Evolutionary conservation across 2,888 invertebrate species (phyloP).

Genomic region (Galeopsomyia nigrocyanea): DNA sequence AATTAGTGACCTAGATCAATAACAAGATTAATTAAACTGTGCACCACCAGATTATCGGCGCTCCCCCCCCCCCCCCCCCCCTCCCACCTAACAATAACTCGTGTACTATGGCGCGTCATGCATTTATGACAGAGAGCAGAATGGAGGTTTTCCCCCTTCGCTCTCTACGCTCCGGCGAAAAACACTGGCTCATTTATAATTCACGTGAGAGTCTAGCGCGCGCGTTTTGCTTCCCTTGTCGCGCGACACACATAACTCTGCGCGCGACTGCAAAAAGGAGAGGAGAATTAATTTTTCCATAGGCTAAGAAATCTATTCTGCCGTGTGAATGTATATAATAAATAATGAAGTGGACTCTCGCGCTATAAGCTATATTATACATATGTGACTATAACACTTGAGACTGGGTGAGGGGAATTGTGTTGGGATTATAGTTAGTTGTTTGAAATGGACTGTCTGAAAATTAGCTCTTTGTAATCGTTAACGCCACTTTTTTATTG

Average conservation of each 20-base stretch:
- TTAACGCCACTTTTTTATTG: too few relatives aligned
- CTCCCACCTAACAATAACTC: too few relatives aligned
- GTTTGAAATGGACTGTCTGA: not conserved
- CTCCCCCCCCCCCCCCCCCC: not conserved
- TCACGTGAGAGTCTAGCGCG: conserved; percentile 35
- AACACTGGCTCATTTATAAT: conserved; percentile 41
- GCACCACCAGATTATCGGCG: too few relatives aligned
- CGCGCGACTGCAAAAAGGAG: not conserved
- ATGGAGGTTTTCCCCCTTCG: not conserved
- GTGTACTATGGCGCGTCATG: too few relatives aligned
- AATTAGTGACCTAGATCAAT: too few relatives aligned
- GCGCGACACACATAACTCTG: not conserved
- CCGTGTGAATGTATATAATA: too few relatives aligned
- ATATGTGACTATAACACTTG: too few relatives aligned
- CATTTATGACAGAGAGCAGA: too few relatives aligned
- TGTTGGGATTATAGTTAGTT: not conserved
- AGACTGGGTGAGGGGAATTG: not conserved
- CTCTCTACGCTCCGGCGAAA: conserved; percentile 5
- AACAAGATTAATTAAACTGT: too few relatives aligned
- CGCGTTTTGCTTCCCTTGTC: conserved; percentile 18
- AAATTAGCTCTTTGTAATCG: not conserved
- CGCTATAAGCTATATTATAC: too few relatives aligned
- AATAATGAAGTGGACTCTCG: too few relatives aligned
- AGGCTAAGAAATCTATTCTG: not conserved
- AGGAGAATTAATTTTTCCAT: conserved; percentile 30